Evolutionary conservation across 2,113 vertebrate genomes (phyloP).

Genomic region (Archilochus colubris): DNA sequence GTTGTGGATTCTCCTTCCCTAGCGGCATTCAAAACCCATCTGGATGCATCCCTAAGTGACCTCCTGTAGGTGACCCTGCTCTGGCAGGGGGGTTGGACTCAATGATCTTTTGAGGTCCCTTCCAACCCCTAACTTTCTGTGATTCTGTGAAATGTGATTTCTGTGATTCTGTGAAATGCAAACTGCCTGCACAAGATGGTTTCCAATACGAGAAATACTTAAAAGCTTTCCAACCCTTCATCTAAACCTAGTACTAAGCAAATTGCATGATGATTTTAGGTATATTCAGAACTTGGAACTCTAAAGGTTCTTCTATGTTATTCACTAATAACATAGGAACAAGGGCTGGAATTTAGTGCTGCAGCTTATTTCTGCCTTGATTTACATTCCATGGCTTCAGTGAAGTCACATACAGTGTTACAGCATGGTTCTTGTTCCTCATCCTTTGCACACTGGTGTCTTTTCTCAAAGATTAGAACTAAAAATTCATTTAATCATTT

Average conservation of each 20-base stretch:
- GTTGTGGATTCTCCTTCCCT: too few relatives aligned
- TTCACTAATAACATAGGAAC: neutral
- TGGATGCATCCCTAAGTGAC: too few relatives aligned
- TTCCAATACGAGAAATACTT: neutral
- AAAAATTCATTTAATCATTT: neutral
- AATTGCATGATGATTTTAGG: neutral
- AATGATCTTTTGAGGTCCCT: too few relatives aligned
- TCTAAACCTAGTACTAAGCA: neutral
- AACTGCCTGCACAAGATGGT: neutral
- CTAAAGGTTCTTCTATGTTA: neutral
- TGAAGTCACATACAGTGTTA: neutral
- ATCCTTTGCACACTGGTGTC: neutral
- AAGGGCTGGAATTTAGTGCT: neutral
- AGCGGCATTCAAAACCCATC: too few relatives aligned
- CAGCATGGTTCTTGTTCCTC: neutral
- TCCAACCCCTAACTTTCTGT: too few relatives aligned
- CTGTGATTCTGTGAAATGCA: too few relatives aligned
- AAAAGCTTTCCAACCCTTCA: neutral
- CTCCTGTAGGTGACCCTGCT: too few relatives aligned
- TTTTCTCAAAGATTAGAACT: neutral
- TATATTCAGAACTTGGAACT: neutral
- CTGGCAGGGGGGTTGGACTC: too few relatives aligned
- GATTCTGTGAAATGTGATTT: too few relatives aligned
- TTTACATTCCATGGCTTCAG: neutral
- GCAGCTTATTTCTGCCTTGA: neutral